Conservation (phyloP, 2,888 invertebrate genomes). For the Napeogenes inachia region DNA sequence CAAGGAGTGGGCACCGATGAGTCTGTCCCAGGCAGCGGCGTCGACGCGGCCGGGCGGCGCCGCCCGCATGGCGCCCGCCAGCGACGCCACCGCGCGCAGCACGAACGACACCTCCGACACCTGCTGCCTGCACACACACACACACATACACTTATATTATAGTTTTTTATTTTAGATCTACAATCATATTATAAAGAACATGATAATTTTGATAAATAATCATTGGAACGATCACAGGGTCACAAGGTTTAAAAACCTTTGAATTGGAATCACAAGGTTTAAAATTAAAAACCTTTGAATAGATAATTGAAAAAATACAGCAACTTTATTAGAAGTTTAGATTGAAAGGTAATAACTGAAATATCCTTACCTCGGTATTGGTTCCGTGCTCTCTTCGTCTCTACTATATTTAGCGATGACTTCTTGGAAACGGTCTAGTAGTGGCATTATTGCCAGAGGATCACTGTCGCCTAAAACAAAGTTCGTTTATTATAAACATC, state of each 20-base stretch:
- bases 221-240: too few relatives aligned
- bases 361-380: slow-evolving; percentile 53
- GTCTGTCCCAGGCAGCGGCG: slow-evolving; percentile 92
- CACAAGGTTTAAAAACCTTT: too few relatives aligned
- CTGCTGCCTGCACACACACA: slow-evolving; percentile 82
- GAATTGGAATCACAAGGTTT: too few relatives aligned
- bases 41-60: slow-evolving; percentile 94
- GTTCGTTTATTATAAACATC: background rate
- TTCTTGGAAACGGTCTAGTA: slow-evolving; percentile 94
- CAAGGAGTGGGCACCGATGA: slow-evolving; percentile 79
- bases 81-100: slow-evolving; percentile 93
- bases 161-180: too few relatives aligned
- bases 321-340: too few relatives aligned
- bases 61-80: slow-evolving; percentile 94
- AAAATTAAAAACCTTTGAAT: too few relatives aligned
- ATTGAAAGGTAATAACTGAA: background rate
- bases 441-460: slow-evolving; percentile 91
- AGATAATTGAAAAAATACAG: too few relatives aligned
- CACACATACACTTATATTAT: background rate
- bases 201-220: too few relatives aligned
- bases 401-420: slow-evolving; percentile 88
- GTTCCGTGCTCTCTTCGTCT: slow-evolving; percentile 57
- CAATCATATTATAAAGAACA: too few relatives aligned
- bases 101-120: slow-evolving; percentile 97
- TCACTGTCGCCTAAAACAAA: slow-evolving; percentile 57